Base-by-base conservation (phyloP, 2,797 vertebrate species). In the Anguilla obscura region DNA sequence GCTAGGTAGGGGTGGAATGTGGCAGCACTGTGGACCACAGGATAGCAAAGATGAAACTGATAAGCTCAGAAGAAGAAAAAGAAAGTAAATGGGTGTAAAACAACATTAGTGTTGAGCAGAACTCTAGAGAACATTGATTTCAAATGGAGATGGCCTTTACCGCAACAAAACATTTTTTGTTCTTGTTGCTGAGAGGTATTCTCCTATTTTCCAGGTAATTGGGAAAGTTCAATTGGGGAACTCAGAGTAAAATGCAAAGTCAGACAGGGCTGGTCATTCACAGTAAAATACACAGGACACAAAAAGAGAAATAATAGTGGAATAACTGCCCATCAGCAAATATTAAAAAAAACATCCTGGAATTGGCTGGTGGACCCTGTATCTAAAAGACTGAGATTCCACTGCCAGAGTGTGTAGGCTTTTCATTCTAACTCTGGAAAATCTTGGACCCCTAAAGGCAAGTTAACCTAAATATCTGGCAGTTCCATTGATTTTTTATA, bases 241-340 rank as follows among this genome's bases (percentile, higher is more conserved):
- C 87, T 84, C 56, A 80, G 82, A 90, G 71, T 87, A 63, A 58
- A 58, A 58, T 14, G 3, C 56, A 58, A 58, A 86, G 45, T 63
- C 45, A 82, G n/a, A 86, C 33, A 85, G 50, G 33, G 56, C 56
- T 36, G n/a, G 58, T 85, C 90, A 90, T 88, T 86, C 86, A 86
- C 89, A 91, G 86, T 50, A 7, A 30, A 45, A 71, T 27, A 71
- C 69, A 71, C 8, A 71, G n/a, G n/a, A n/a, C 24, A n/a, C 5
- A 69, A 9, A 69, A 27, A 69, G 63, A 8, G 27, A 69, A 5
- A 69, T 4, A 69, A n/a, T 27, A n/a, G n/a, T 69, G 63, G 63
- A 5, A 69, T 27, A 69, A n/a, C 27, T n/a, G n/a, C n/a, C 69
- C 21, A 6, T 71, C n/a, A 12, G 10, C 40, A 45, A 45, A 45